A percentile compares a stretch with the other conserved stretches of the same genome.
Conservation (phyloP, 2,888 invertebrate genomes). For the Thereva nobilitata region DNA sequence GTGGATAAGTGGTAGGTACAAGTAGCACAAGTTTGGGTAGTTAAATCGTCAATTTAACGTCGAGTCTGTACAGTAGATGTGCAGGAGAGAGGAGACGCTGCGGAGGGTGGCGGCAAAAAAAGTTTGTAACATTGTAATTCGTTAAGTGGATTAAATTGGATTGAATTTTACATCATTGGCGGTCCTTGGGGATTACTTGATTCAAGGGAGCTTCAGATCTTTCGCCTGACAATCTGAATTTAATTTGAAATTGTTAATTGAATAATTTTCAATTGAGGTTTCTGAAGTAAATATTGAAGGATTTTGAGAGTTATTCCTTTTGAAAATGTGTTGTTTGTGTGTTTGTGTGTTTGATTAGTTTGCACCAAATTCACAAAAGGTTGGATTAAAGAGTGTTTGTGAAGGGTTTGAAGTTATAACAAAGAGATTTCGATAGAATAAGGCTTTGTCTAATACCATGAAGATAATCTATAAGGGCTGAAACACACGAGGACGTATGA, state of each 20-base stretch:
- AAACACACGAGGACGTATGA: too few relatives aligned
- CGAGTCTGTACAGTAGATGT: slow-evolving; percentile 1
- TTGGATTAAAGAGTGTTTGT: too few relatives aligned
- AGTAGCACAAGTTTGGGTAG: slow-evolving; percentile 9
- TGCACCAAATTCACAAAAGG: too few relatives aligned
- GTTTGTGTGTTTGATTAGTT: too few relatives aligned
- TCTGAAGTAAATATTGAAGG: slow-evolving; percentile 16
- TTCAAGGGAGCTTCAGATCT: slow-evolving; percentile 25
- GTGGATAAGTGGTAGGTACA: slow-evolving; percentile 40
- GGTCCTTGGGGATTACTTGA: slow-evolving; percentile 33
- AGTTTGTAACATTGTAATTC: slow-evolving; percentile 29
- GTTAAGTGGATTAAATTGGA: slow-evolving; percentile 42
- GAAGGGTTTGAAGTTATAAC: too few relatives aligned
- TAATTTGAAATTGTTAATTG: slow-evolving; percentile 36
- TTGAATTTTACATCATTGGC: slow-evolving; percentile 39
- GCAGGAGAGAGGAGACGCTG: neutral
- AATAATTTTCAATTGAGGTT: slow-evolving; percentile 29
- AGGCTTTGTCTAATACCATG: too few relatives aligned
- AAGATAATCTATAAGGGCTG: too few relatives aligned
- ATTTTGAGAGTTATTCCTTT: slow-evolving; percentile 9
- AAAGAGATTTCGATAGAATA: too few relatives aligned
- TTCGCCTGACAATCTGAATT: slow-evolving; percentile 18
- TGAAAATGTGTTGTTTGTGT: too few relatives aligned
- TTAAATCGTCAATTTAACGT: slow-evolving; percentile 21
- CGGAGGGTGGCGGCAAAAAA: neutral